These are phyloP conservation scores for Zingel zingel DNA, from an alignment of 2,113 vertebrate species.

Conservation along the genomic window DNA sequence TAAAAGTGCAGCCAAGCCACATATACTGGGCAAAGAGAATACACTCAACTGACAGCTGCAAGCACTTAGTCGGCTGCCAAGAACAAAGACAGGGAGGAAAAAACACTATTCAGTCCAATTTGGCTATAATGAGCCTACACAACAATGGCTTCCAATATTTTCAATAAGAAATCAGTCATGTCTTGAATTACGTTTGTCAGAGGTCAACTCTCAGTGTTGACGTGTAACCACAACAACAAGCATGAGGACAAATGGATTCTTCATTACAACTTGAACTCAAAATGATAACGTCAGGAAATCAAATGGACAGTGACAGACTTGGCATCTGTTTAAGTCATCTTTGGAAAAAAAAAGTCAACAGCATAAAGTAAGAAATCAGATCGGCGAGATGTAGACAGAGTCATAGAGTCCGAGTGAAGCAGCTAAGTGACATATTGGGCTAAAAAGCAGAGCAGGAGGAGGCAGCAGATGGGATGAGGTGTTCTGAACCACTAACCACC, in stretches of 20 bases:
- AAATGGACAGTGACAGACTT: constrained; percentile 31
- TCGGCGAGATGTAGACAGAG: background rate
- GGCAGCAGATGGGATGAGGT: constrained; percentile 58
- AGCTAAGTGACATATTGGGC: constrained; percentile 26
- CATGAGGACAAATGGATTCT: constrained; percentile 35
- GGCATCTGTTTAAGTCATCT: constrained; percentile 41
- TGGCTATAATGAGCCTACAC: constrained; percentile 58
- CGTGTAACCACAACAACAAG: constrained; percentile 56
- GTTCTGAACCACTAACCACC: constrained; percentile 56
- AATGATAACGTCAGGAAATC: constrained; percentile 31
- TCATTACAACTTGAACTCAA: constrained; percentile 27
- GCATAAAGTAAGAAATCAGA: constrained; percentile 25
- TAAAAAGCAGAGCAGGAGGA: constrained; percentile 27
- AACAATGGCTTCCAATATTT: constrained; percentile 74
- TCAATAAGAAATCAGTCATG: constrained; percentile 56
- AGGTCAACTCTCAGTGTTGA: constrained; percentile 46
- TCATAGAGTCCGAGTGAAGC: background rate
- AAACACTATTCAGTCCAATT: constrained; percentile 67
- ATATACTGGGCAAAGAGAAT: constrained; percentile 72
- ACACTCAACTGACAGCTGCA: constrained; percentile 80
- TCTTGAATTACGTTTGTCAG: constrained; percentile 57
- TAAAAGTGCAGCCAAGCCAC: constrained; percentile 79
- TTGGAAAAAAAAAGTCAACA: constrained; percentile 13
- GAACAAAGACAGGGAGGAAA: constrained; percentile 72
- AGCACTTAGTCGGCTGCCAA: constrained; percentile 78